Evolutionary conservation across 2,888 invertebrate genomes (phyloP).

Genomic region (Apamea sordens): DNA sequence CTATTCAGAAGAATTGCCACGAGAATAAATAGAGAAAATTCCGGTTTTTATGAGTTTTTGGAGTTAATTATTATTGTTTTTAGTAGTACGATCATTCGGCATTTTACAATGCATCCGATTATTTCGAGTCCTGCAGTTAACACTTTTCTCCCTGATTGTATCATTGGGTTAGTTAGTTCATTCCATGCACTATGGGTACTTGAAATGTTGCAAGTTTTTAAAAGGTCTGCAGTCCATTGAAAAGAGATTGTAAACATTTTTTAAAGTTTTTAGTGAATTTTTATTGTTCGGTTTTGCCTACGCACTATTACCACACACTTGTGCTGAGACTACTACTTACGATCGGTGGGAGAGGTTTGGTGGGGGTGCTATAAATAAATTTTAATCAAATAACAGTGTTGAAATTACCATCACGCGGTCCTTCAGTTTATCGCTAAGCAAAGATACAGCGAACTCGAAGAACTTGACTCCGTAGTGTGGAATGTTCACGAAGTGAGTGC

Average conservation of each 20-base stretch:
- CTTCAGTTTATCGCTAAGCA: constrained; percentile 96
- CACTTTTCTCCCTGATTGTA: constrained; percentile 15
- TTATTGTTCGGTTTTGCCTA: background rate
- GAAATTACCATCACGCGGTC: constrained; percentile 93
- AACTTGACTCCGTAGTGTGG: constrained; percentile 95
- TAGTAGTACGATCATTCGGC: background rate
- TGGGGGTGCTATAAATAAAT: background rate
- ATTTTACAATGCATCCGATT: background rate
- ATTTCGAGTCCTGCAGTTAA: background rate
- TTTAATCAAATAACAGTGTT: background rate
- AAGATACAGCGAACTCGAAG: constrained; percentile 95
- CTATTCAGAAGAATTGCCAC: background rate
- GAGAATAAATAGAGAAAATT: background rate
- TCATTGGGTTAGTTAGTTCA: too few relatives aligned
- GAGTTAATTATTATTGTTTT: background rate
- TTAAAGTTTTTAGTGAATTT: background rate
- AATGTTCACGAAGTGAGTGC: constrained; percentile 96
- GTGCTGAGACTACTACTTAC: background rate
- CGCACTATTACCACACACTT: background rate
- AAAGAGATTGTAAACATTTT: background rate
- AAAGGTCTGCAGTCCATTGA: background rate
- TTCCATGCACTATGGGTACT: background rate
- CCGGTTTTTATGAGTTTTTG: too few relatives aligned
- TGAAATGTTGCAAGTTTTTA: background rate
- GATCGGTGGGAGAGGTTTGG: background rate